Percentiles rank a stretch among this genome's conserved stretches.
Conservation (phyloP, 2,888 invertebrate species). For the Spicauda simplicius region DNA sequence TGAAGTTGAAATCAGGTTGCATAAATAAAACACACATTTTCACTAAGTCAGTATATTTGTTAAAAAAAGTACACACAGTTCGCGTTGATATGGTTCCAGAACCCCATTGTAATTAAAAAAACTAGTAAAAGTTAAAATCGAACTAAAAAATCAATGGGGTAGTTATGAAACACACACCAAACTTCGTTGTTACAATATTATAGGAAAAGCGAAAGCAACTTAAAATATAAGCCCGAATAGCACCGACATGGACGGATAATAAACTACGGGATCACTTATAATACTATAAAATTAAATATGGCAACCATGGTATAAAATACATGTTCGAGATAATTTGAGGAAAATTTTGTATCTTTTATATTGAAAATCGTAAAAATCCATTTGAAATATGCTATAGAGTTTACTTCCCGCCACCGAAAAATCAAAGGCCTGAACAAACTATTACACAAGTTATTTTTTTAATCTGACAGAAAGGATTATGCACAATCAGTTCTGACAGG, state of each 20-base stretch:
- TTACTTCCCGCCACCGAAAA: conserved; percentile 64
- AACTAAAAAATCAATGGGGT: conserved; percentile 70
- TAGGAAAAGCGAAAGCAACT: conserved; percentile 44
- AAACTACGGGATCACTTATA: conserved; percentile 49
- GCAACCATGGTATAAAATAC: conserved; percentile 59
- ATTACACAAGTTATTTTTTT: background rate
- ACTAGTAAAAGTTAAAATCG: conserved; percentile 56
- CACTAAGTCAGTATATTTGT: conserved; percentile 80
- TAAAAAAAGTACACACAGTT: conserved; percentile 72
- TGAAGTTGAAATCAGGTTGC: background rate
- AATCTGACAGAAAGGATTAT: conserved; percentile 20
- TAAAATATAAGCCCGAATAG: conserved; percentile 56
- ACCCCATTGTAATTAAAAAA: conserved; percentile 75
- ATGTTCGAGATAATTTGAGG: background rate
- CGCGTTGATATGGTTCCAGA: conserved; percentile 79
- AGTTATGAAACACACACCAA: conserved; percentile 80
- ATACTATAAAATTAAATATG: conserved; percentile 70
- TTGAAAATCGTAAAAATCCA: no score
- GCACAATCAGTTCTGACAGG: conserved; percentile 16
- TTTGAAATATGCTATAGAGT: conserved; percentile 39
- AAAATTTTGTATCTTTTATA: background rate
- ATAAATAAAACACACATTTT: conserved; percentile 54
- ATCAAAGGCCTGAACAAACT: conserved; percentile 29
- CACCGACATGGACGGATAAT: conserved; percentile 74
- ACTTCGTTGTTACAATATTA: conserved; percentile 69